phyloP scores from a whole-genome alignment of 2,797 vertebrate genomes.

The Lagocephalus sceleratus region DNA sequence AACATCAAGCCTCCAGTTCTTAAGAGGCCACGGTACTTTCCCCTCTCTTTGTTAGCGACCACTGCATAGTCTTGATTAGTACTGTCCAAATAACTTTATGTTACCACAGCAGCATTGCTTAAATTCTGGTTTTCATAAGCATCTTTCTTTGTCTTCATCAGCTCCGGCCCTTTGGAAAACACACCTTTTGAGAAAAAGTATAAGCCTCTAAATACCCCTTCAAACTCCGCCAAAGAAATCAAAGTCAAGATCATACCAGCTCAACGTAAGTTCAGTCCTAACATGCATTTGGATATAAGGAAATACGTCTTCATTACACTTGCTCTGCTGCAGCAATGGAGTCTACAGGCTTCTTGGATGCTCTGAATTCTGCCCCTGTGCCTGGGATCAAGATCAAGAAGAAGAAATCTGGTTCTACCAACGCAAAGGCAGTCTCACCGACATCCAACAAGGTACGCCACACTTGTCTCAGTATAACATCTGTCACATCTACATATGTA shows the following conservation, averaged over 20 bases:
- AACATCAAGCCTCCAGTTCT: constrained; percentile 89
- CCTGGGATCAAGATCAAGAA: constrained; percentile 97
- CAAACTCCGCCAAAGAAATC: constrained; percentile 92
- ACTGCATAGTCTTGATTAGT: too few species aligned
- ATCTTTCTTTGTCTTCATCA: constrained; percentile 8
- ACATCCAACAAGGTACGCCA: constrained; percentile 85
- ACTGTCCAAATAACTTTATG: too few species aligned
- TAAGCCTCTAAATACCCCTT: constrained; percentile 90
- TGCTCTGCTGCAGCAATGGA: constrained; percentile 83
- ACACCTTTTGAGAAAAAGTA: constrained; percentile 92
- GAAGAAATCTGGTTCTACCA: constrained; percentile 76
- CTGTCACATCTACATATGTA: too few species aligned
- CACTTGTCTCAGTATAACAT: not conserved
- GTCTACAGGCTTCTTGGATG: constrained; percentile 89
- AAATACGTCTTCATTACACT: not conserved
- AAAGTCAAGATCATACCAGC: constrained; percentile 97
- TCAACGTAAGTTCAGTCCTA: constrained; percentile 78
- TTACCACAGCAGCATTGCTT: too few species aligned
- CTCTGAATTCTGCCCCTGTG: constrained; percentile 92
- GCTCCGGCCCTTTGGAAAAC: constrained; percentile 53
- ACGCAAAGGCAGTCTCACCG: constrained; percentile 82
- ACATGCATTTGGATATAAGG: too few species aligned
- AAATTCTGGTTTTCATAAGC: too few species aligned
- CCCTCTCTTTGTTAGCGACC: not conserved
- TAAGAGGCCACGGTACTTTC: constrained; percentile 84